Conservation (phyloP, 2,113 vertebrate species). For the Malurus elegans region DNA sequence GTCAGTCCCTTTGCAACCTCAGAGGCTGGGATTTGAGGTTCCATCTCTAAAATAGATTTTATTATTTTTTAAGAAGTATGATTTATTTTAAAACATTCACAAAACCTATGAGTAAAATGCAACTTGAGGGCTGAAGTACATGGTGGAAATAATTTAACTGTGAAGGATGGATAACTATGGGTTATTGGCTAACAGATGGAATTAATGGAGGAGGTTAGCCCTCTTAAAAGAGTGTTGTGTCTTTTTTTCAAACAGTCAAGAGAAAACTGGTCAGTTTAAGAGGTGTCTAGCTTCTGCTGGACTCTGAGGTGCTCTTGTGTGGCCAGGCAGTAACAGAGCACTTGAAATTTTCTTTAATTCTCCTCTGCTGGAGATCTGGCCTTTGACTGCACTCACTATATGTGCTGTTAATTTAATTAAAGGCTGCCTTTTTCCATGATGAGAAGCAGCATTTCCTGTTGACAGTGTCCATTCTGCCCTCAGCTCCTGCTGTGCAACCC, state of each 20-base stretch:
- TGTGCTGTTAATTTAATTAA: neutral
- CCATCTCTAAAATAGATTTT: neutral
- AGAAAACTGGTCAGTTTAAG: neutral
- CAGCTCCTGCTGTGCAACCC: neutral
- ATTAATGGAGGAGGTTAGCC: neutral
- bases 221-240: neutral
- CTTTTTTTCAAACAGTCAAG: neutral
- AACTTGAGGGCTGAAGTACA: neutral
- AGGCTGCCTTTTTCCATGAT: neutral
- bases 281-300: neutral
- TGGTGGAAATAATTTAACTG: neutral
- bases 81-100: neutral
- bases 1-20: neutral
- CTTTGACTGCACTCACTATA: neutral
- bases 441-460: neutral
- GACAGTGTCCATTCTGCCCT: neutral
- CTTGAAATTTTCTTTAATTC: neutral
- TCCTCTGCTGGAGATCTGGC: neutral
- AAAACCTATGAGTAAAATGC: neutral
- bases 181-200: neutral
- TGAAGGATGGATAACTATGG: neutral
- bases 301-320: neutral
- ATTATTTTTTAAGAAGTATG: neutral
- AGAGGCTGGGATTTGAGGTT: neutral
- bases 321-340: neutral